Conservation (phyloP, 2,888 invertebrate species). For the Stenotaenia linearis region DNA sequence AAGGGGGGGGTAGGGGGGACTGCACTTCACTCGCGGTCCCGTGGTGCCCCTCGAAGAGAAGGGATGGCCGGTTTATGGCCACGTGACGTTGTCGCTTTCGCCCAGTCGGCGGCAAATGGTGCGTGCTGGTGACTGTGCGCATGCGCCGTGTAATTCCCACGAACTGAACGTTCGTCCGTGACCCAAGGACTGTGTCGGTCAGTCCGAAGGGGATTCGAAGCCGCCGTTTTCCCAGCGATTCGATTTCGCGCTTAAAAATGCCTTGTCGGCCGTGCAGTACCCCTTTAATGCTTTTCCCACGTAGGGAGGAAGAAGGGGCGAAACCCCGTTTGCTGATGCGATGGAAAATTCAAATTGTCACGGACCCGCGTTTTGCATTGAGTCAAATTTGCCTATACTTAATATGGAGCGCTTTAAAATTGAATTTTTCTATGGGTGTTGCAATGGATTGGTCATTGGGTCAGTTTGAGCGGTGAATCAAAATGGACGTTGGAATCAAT, state of each 20-base stretch:
- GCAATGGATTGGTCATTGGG: constrained; percentile 11
- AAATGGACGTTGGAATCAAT: neutral
- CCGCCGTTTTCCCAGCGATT: neutral
- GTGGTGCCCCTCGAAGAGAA: neutral
- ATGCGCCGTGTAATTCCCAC: neutral
- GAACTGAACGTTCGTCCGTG: neutral
- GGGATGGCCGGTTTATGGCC: neutral
- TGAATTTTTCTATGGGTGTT: neutral
- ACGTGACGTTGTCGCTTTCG: constrained; percentile 7
- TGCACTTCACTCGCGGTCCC: constrained; percentile 19
- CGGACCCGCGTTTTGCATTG: neutral
- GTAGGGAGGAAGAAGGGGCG: neutral
- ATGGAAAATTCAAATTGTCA: constrained; percentile 15
- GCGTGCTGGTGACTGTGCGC: neutral
- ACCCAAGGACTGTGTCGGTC: neutral
- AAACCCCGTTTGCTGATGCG: neutral
- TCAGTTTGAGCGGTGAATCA: neutral
- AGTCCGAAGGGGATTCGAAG: neutral
- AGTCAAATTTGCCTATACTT: neutral
- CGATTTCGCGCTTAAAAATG: neutral
- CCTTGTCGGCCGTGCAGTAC: neutral
- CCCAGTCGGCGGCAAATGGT: constrained; percentile 2
- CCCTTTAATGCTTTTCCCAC: neutral
- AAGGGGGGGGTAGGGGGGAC: neutral
- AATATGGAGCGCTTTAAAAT: neutral